These are phyloP conservation scores for Mycteria americana DNA, from an alignment of 2,797 vertebrate species.

Conservation along the genomic window DNA sequence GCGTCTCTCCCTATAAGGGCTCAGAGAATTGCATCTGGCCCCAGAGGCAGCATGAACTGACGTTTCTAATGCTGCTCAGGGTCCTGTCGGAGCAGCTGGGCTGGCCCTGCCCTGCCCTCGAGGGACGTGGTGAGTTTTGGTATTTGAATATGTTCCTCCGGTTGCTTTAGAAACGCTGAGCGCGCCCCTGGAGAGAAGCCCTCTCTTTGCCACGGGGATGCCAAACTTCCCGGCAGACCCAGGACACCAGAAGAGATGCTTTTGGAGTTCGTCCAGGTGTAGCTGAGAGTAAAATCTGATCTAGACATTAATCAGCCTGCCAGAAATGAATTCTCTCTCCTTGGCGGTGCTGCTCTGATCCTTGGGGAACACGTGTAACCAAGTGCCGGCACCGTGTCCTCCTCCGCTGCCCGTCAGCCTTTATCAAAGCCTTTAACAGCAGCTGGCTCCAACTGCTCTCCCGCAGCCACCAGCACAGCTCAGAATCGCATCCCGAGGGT, in stretches of 20 bases:
- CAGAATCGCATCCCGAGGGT: rapidly evolving
- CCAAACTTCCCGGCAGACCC: neutral
- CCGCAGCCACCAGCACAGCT: neutral
- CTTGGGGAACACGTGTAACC: rapidly evolving
- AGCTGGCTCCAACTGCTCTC: neutral
- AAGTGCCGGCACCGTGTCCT: neutral
- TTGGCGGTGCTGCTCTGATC: neutral
- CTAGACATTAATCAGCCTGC: neutral
- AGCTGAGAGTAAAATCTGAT: neutral
- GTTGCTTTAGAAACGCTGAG: neutral
- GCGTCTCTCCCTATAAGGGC: neutral
- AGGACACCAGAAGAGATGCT: neutral
- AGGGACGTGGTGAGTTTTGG: neutral
- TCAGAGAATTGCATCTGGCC: neutral
- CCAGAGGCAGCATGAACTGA: neutral
- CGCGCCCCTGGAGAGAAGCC: neutral
- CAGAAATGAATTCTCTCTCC: neutral
- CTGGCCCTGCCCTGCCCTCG: neutral
- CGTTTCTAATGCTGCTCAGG: neutral
- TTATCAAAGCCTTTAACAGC: neutral
- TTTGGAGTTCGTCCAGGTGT: neutral
- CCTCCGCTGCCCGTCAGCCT: neutral
- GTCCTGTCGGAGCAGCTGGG: neutral
- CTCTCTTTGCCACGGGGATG: neutral
- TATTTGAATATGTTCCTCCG: neutral